Conservation (phyloP, 2,888 invertebrate genomes). For the Mythimna vitellina region DNA sequence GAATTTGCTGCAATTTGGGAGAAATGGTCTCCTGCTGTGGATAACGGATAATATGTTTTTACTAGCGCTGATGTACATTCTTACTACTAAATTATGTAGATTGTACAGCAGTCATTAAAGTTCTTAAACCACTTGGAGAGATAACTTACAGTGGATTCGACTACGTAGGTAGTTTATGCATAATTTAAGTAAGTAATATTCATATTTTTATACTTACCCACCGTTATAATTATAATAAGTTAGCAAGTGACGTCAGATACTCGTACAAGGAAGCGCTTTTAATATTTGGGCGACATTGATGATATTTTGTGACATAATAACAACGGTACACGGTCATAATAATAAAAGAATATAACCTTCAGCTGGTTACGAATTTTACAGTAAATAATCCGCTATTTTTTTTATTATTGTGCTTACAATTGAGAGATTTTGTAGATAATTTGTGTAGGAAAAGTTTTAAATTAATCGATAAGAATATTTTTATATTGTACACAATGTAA, state of each 20-base stretch:
- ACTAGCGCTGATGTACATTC: not conserved
- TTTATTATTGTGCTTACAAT: not conserved
- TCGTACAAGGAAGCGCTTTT: constrained; percentile 9
- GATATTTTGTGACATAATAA: constrained; percentile 10
- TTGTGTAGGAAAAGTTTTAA: not conserved
- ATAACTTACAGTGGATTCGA: not conserved
- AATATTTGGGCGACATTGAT: constrained; percentile 16
- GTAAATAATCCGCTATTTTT: not conserved
- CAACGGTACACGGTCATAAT: constrained; percentile 12
- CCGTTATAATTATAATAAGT: not conserved
- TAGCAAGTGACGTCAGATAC: constrained; percentile 8
- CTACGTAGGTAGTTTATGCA: not conserved
- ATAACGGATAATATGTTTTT: not conserved
- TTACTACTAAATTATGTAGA: not conserved
- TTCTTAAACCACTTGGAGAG: not conserved
- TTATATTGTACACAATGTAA: too few species aligned
- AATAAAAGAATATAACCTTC: constrained; percentile 8
- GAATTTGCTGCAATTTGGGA: not conserved
- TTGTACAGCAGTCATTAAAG: not conserved
- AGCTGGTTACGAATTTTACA: not conserved
- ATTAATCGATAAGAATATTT: not conserved
- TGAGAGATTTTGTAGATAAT: not conserved
- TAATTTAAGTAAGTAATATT: not conserved
- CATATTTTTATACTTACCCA: not conserved
- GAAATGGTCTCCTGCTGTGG: not conserved